These are phyloP conservation scores for Cataglyphis altisquamis DNA, from an alignment of 2,888 invertebrate genomes.

Conservation along the genomic window DNA sequence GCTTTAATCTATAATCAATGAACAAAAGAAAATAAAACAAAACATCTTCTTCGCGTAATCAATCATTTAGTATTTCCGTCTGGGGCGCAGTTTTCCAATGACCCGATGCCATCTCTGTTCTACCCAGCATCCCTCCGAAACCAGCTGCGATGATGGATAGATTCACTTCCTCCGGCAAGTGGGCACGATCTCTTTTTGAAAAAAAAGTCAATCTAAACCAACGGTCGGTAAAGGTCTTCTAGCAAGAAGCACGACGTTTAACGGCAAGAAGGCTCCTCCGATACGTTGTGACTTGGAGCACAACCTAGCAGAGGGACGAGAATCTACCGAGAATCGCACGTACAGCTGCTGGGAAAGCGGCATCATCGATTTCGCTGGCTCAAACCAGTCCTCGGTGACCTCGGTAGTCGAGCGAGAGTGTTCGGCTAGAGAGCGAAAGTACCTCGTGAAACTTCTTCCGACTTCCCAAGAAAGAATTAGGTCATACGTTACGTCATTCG, in stretches of 20 bases:
- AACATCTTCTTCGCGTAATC: not conserved
- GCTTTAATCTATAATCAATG: not conserved
- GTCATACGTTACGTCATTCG: slow-evolving; percentile 17
- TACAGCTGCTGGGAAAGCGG: slow-evolving; percentile 51
- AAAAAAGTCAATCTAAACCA: slow-evolving; percentile 61
- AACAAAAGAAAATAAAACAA: not conserved
- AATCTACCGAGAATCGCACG: slow-evolving; percentile 36
- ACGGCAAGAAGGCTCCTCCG: slow-evolving; percentile 60
- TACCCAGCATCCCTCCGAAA: slow-evolving; percentile 57
- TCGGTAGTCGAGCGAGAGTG: slow-evolving; percentile 43
- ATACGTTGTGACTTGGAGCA: slow-evolving; percentile 58
- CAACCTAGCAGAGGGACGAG: slow-evolving; percentile 32
- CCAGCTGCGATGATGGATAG: slow-evolving; percentile 56
- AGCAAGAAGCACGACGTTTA: slow-evolving; percentile 51
- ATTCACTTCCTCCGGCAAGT: slow-evolving; percentile 44
- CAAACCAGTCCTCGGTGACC: slow-evolving; percentile 33
- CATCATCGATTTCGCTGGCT: slow-evolving; percentile 65
- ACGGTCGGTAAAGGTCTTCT: slow-evolving; percentile 71
- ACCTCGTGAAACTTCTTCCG: slow-evolving; percentile 62
- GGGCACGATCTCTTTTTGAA: slow-evolving; percentile 28
- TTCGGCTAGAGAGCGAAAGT: slow-evolving; percentile 63
- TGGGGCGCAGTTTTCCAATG: not conserved
- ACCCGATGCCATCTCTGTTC: slow-evolving; percentile 67
- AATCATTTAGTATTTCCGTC: slow-evolving; percentile 16
- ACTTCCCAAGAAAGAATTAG: slow-evolving; percentile 48